Conservation (phyloP, 2,888 invertebrate genomes). For the Lepidonotus clava region DNA sequence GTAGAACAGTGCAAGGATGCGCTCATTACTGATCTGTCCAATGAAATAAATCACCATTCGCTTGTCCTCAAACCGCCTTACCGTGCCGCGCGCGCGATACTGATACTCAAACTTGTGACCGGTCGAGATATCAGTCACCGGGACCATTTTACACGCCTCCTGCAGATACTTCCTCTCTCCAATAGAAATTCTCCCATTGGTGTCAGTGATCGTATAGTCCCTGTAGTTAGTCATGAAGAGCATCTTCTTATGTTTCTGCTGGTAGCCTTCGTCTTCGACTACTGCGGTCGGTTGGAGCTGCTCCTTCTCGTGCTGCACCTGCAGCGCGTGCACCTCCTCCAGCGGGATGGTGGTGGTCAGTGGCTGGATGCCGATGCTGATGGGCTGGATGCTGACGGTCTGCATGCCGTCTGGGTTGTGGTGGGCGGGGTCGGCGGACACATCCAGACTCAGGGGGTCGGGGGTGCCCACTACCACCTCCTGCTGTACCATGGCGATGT, state of each 20-base stretch:
- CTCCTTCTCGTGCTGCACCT: not conserved
- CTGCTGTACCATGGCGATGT: slow-evolving; percentile 4
- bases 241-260: slow-evolving; percentile 2
- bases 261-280: not conserved
- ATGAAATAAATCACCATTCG: slow-evolving; percentile 21
- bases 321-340: slow-evolving; percentile 20
- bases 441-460: slow-evolving; percentile 10
- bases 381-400: not conserved
- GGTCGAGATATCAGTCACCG: slow-evolving; percentile 18
- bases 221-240: slow-evolving; percentile 34
- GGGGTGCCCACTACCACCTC: slow-evolving; percentile 38
- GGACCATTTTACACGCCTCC: not conserved
- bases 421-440: not conserved
- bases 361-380: not conserved
- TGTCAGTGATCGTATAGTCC: slow-evolving; percentile 21
- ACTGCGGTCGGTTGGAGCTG: no score
- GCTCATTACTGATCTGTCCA: slow-evolving; percentile 47
- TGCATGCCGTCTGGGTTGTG: no score
- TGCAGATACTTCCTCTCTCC: not conserved
- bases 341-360: not conserved
- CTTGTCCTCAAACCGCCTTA: slow-evolving; percentile 10
- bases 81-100: not conserved
- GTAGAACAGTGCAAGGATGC: slow-evolving; percentile 10
- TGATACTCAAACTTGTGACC: slow-evolving; percentile 45
- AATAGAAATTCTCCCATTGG: not conserved